Evolutionary conservation across 2,113 vertebrate species (phyloP).

Genomic region (Cottus gobio): DNA sequence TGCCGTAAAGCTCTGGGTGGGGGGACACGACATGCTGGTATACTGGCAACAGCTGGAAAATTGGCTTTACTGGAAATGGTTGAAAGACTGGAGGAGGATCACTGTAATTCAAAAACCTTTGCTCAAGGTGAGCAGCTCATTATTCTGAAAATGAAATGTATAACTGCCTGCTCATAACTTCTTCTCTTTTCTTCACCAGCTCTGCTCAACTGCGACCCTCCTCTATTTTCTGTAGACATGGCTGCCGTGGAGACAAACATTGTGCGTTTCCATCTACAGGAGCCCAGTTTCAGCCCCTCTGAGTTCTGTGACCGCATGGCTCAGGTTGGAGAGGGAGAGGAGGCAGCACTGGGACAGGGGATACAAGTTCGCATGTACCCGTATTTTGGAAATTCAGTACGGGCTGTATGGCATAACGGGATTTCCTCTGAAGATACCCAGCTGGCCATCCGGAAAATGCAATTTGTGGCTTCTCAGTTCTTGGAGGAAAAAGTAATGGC

Average conservation of each 20-base stretch:
- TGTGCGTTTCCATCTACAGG: constrained; percentile 72
- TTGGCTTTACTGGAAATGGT: constrained; percentile 79
- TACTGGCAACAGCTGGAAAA: constrained; percentile 86
- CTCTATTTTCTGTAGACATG: constrained; percentile 79
- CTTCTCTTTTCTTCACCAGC: constrained; percentile 44
- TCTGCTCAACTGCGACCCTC: constrained; percentile 68
- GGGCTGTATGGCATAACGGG: constrained; percentile 86
- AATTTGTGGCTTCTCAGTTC: constrained; percentile 77
- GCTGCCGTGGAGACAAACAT: constrained; percentile 87
- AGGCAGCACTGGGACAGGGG: constrained; percentile 62
- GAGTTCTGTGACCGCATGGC: constrained; percentile 84
- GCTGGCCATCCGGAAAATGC: constrained; percentile 84
- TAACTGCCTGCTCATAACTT: neutral
- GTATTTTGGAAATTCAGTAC: constrained; percentile 60
- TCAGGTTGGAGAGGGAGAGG: constrained; percentile 76
- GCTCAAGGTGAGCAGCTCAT: constrained; percentile 81
- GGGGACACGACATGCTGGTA: constrained; percentile 85
- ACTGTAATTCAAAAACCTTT: constrained; percentile 82
- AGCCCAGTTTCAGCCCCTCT: constrained; percentile 41
- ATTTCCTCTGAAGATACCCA: constrained; percentile 82
- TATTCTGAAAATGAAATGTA: neutral
- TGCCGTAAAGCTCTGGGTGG: constrained; percentile 87
- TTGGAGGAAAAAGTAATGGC: constrained; percentile 37
- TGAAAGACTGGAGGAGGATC: constrained; percentile 82
- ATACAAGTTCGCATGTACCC: constrained; percentile 84